phyloP scores from a whole-genome alignment of 1,140 invertebrate genomes.

The Drosophila sproati region DNA sequence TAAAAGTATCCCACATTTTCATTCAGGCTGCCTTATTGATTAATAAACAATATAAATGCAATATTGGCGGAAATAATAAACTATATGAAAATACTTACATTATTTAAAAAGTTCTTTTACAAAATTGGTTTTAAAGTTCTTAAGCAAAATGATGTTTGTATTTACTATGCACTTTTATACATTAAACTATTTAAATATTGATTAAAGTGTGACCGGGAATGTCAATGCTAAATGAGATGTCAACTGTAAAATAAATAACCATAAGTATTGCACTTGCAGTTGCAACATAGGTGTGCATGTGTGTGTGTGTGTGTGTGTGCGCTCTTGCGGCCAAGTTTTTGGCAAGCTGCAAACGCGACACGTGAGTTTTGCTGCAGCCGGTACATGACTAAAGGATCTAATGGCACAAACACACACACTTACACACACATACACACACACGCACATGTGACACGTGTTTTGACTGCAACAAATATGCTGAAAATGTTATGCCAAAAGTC shows the following conservation, averaged over 20 bases:
- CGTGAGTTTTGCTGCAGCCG: slow-evolving; percentile 66
- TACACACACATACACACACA: slow-evolving; percentile 26
- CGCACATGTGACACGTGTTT: slow-evolving; percentile 70
- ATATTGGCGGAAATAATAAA: too few relatives aligned
- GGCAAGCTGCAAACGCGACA: slow-evolving; percentile 60
- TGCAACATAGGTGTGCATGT: not conserved
- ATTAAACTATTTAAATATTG: slow-evolving; percentile 47
- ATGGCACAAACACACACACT: slow-evolving; percentile 56
- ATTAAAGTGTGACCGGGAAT: slow-evolving; percentile 60
- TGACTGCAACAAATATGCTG: slow-evolving; percentile 80
- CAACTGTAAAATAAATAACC: slow-evolving; percentile 57
- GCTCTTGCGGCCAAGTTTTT: slow-evolving; percentile 70
- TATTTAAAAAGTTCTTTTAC: too few relatives aligned
- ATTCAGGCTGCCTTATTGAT: too few relatives aligned
- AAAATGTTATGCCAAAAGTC: slow-evolving; percentile 81
- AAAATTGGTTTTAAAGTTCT: too few relatives aligned
- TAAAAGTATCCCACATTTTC: not conserved
- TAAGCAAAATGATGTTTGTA: not conserved
- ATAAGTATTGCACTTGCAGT: slow-evolving; percentile 40
- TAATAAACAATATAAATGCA: too few relatives aligned
- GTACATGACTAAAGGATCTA: slow-evolving; percentile 75
- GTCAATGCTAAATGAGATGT: slow-evolving; percentile 36
- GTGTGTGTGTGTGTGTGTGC: slow-evolving; percentile 28
- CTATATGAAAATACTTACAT: too few relatives aligned
- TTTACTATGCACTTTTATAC: not conserved